phyloP scores from a whole-genome alignment of 2,888 invertebrate species.

The Aspidiotus rigidus region DNA sequence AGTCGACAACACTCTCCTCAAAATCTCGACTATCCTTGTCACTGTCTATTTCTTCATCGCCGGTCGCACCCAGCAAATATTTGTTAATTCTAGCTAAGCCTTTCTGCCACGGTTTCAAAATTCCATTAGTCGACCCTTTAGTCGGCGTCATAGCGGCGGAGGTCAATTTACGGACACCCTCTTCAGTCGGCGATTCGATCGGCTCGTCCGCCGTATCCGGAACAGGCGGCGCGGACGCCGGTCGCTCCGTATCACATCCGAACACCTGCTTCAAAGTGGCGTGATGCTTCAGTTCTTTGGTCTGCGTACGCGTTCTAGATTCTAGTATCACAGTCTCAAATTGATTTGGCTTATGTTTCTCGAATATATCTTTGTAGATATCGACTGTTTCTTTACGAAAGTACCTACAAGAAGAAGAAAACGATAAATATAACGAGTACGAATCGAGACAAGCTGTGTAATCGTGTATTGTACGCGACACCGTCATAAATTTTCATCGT shows the following conservation, averaged over 20 bases:
- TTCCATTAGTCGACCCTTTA: conserved; percentile 42
- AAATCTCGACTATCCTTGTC: conserved; percentile 14
- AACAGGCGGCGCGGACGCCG: conserved; percentile 70
- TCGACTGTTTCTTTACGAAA: conserved; percentile 61
- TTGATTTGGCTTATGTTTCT: conserved; percentile 49
- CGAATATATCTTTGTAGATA: conserved; percentile 56
- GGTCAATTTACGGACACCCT: not conserved
- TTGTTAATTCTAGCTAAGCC: conserved; percentile 24
- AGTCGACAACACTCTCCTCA: not conserved
- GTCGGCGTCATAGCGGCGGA: conserved; percentile 3
- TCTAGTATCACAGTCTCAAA: conserved; percentile 27
- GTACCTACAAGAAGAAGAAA: conserved; percentile 42
- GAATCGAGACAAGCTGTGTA: no score
- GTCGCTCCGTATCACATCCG: conserved; percentile 57
- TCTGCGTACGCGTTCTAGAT: conserved; percentile 27
- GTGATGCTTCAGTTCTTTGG: conserved; percentile 25
- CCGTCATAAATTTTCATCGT: no score
- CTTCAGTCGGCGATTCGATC: not conserved
- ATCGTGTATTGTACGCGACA: no score
- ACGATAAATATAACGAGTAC: not conserved
- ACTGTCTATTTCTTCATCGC: conserved; percentile 3
- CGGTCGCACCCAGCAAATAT: conserved; percentile 11
- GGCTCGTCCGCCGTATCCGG: conserved; percentile 10
- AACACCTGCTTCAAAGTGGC: conserved; percentile 64
- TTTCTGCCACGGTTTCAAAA: conserved; percentile 18